Base-by-base conservation (phyloP, 2,888 invertebrate species). In the Cheilosia vulpina region DNA sequence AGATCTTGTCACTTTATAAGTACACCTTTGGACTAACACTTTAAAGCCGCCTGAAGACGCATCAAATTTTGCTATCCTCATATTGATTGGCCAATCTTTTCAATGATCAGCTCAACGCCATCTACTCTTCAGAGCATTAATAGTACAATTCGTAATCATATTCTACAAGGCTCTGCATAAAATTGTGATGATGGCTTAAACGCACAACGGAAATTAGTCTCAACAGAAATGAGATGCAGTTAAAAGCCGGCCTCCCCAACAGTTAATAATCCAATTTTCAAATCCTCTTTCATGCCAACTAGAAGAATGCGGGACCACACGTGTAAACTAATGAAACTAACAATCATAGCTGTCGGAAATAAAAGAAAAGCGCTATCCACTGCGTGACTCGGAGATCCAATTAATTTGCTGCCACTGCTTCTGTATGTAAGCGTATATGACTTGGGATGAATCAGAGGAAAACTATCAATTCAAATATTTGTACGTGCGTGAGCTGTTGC, bases 361-460 rank as follows among this genome's bases (percentile, higher is more conserved):
- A 34, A n/a, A 34, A 27, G 13, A 53, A 71, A 13, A 34, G n/a
- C 38, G 41, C n/a, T 21, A 55, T 66, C 21, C 43, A 9, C 38
- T 60, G 60, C 50, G 55, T 69, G 71, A 57, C 71, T 55, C 47
- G 19, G 47, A 69, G 31, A 58, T 66, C 47, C 75, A 80, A 84
- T 80, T 84, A 80, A 75, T 80, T 65, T 19, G 17, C 57, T 73
- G 58, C 68, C 55, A 68, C 45, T 41, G 79, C 80, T 75, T 58
- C 84, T 68, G 73, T 73, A 52, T 31, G 13, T 24, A 15, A 13
- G 5, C 24, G 31, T 2, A 9, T 9, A 5, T 9, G 15, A 57
- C 31, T 45, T 52, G 21, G 34, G 57, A 50, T 52, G n/a, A 58
- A 60, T 45, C 76, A 77, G 58, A 50, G 38, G 15, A 53, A 50